A percentile compares a stretch with the other conserved stretches of the same genome.
These are phyloP conservation scores for Battus philenor DNA, from an alignment of 1,140 invertebrate genomes.

Conservation along the genomic window DNA sequence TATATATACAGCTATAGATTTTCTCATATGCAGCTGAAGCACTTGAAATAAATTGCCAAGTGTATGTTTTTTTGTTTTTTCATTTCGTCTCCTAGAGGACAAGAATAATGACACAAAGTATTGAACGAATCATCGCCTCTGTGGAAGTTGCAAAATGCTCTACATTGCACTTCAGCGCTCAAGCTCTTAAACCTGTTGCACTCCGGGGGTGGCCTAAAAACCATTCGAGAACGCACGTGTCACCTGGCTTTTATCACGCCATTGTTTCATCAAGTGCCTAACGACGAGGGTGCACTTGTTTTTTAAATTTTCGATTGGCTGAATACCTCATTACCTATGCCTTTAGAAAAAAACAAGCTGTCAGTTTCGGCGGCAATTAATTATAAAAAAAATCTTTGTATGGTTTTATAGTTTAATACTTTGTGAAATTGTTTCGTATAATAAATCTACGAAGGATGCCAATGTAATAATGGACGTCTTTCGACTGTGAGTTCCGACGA, in stretches of 20 bases:
- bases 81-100: no score
- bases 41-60: no score
- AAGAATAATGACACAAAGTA: no score
- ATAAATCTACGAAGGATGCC: no score
- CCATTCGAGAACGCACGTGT: conserved; percentile 48
- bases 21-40: no score
- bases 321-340: conserved; percentile 23
- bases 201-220: conserved; percentile 40
- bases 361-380: not conserved
- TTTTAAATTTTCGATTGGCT: conserved; percentile 33
- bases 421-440: not conserved
- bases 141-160: conserved; percentile 9
- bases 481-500: no score
- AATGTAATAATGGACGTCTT: no score
- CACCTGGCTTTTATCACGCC: conserved; percentile 45
- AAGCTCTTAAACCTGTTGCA: conserved; percentile 39
- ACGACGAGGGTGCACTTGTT: conserved; percentile 23
- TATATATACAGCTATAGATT: no score
- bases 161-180: conserved; percentile 23
- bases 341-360: conserved; percentile 18
- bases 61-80: no score
- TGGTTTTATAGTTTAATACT: not conserved
- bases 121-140: no score
- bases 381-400: not conserved
- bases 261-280: conserved; percentile 33